Percentiles rank a stretch among this genome's conserved stretches.
These are phyloP conservation scores for Netelia melanura DNA, from an alignment of 2,888 invertebrate species.

Conservation along the genomic window DNA sequence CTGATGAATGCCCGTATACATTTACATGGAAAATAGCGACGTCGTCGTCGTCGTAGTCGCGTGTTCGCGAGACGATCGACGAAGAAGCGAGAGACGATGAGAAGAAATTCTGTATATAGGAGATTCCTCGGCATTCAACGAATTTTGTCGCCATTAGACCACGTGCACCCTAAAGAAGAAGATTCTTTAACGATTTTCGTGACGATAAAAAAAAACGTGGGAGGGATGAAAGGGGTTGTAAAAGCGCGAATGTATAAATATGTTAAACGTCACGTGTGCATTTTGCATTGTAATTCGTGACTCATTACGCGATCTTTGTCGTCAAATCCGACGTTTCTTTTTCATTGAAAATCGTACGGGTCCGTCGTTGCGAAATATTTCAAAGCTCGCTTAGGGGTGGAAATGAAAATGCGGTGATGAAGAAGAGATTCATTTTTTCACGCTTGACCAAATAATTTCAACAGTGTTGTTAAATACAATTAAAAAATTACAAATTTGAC, in stretches of 20 bases:
- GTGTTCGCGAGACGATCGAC: slow-evolving; percentile 71
- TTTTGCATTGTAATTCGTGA: not conserved
- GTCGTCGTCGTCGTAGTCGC: slow-evolving; percentile 52
- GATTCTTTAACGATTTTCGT: slow-evolving; percentile 62
- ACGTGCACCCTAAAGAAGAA: slow-evolving; percentile 54
- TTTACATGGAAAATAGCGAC: slow-evolving; percentile 82
- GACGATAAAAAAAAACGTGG: slow-evolving; percentile 51
- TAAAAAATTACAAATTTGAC: too few species aligned
- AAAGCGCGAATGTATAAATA: slow-evolving; percentile 21
- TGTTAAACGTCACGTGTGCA: not conserved
- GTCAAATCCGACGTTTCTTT: slow-evolving; percentile 4
- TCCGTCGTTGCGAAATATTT: not conserved
- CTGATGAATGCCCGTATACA: slow-evolving; percentile 83
- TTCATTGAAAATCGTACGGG: too few species aligned
- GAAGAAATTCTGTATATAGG: slow-evolving; percentile 58
- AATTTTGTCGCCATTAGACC: slow-evolving; percentile 68
- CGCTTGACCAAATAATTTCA: too few species aligned
- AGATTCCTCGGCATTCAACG: slow-evolving; percentile 68
- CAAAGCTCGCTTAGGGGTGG: not conserved
- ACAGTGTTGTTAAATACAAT: too few species aligned
- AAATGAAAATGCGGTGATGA: not conserved
- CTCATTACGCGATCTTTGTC: slow-evolving; percentile 21
- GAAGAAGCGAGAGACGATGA: slow-evolving; percentile 72
- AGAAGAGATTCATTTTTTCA: too few species aligned
- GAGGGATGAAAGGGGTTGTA: slow-evolving; percentile 17